phyloP scores from a whole-genome alignment of 2,888 invertebrate species.

The Flexamia atlantica region DNA sequence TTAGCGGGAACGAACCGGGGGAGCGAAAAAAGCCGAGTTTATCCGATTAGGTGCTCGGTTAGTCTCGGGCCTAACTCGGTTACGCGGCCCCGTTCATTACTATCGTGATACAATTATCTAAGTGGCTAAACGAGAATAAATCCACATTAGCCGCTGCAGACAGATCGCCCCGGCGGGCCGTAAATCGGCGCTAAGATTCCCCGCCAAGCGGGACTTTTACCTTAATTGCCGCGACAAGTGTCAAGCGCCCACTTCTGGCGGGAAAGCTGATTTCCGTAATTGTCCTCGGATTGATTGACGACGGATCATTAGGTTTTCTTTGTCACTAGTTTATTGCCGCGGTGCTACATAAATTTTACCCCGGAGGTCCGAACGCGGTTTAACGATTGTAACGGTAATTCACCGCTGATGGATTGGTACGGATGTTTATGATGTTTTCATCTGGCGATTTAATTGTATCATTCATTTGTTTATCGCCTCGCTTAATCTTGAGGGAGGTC shows the following conservation, averaged over 20 bases:
- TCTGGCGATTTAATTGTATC: too few species aligned
- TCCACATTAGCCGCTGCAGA: conserved; percentile 47
- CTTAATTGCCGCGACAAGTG: conserved; percentile 58
- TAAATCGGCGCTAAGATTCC: conserved; percentile 59
- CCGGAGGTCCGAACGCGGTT: not conserved
- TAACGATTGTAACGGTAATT: not conserved
- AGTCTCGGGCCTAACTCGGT: conserved; percentile 53
- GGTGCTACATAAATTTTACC: not conserved
- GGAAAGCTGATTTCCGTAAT: not conserved
- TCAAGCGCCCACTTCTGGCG: conserved; percentile 1
- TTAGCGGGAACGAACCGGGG: conserved; percentile 27
- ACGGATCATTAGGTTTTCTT: not conserved
- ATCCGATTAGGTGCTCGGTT: conserved; percentile 56
- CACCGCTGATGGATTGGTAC: not conserved
- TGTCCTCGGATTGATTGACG: not conserved
- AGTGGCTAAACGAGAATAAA: conserved; percentile 53
- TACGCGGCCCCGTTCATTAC: conserved; percentile 49
- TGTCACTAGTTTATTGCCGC: not conserved
- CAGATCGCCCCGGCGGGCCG: conserved; percentile 20
- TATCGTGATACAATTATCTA: conserved; percentile 54
- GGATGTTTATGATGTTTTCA: not conserved
- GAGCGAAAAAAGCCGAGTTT: conserved; percentile 56
- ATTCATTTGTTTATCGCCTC: too few species aligned
- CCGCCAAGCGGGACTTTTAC: conserved; percentile 37
- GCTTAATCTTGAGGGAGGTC: too few species aligned